Percentiles rank a stretch among this genome's conserved stretches.
phyloP scores from a whole-genome alignment of 2,888 invertebrate genomes.

The Alloscopus bannaensis region DNA sequence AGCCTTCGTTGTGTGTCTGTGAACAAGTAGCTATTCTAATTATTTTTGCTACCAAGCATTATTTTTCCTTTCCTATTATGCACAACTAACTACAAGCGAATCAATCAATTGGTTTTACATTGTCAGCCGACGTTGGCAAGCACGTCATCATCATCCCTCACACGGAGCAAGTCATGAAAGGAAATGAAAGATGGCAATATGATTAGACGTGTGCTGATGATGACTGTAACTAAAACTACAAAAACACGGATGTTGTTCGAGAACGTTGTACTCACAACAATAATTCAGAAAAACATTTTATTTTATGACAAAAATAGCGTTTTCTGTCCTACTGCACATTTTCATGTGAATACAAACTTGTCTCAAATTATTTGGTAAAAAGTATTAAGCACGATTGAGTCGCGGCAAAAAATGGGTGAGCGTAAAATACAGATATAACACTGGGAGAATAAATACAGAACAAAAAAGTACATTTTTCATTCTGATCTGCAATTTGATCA shows the following conservation, averaged over 20 bases:
- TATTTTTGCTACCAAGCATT: no score
- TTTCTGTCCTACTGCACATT: no score
- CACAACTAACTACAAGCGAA: constrained; percentile 22
- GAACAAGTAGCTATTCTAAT: no score
- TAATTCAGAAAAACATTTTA: no score
- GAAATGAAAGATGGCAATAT: background rate
- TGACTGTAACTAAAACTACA: background rate
- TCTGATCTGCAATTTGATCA: no score
- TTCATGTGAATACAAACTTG: no score
- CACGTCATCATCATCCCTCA: background rate
- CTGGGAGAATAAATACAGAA: constrained; percentile 10
- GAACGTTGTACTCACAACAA: background rate
- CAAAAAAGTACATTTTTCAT: constrained; percentile 1
- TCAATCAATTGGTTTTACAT: constrained; percentile 32
- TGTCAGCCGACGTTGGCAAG: background rate
- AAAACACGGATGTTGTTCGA: background rate
- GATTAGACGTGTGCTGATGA: no score
- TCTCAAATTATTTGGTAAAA: background rate
- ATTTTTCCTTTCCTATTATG: no score
- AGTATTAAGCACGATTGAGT: background rate
- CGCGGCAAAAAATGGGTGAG: background rate
- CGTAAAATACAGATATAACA: background rate
- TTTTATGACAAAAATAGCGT: no score
- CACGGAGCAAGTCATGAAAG: background rate
- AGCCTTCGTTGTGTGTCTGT: no score